Percentiles rank a stretch among this genome's conserved stretches.
These are phyloP conservation scores for Pissodes strobi DNA, from an alignment of 1,140 invertebrate genomes.

Conservation along the genomic window DNA sequence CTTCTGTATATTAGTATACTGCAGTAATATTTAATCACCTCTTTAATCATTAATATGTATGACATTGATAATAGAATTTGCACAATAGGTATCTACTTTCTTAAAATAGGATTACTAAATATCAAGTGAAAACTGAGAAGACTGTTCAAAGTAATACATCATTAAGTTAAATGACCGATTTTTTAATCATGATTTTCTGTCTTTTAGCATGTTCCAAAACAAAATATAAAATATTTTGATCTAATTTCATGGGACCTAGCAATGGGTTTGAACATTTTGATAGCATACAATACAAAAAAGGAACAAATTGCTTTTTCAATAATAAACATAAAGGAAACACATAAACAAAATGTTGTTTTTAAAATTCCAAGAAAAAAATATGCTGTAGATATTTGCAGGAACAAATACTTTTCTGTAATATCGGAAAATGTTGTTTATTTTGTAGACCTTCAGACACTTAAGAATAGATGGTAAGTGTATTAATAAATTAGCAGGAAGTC, in stretches of 20 bases:
- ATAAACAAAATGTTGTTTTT: slow-evolving; percentile 21
- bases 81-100: too few species aligned
- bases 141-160: too few species aligned
- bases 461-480: not conserved
- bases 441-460: slow-evolving; percentile 19
- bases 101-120: too few species aligned
- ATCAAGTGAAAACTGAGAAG: too few species aligned
- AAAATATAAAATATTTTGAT: slow-evolving; percentile 40
- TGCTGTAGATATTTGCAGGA: slow-evolving; percentile 18
- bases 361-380: slow-evolving; percentile 16
- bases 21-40: too few species aligned
- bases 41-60: too few species aligned
- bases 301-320: slow-evolving; percentile 19
- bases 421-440: slow-evolving; percentile 29
- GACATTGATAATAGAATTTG: too few species aligned
- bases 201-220: slow-evolving; percentile 41
- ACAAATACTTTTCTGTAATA: slow-evolving; percentile 36
- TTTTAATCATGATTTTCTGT: too few species aligned
- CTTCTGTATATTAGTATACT: too few species aligned
- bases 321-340: slow-evolving; percentile 25
- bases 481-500: too few species aligned
- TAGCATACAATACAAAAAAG: slow-evolving; percentile 31
- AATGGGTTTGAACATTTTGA: slow-evolving; percentile 28
- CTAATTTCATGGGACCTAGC: slow-evolving; percentile 22
- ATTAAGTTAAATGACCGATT: too few species aligned